Conservation (phyloP, 1,140 invertebrate genomes). For the Adoxophyes honmai region DNA sequence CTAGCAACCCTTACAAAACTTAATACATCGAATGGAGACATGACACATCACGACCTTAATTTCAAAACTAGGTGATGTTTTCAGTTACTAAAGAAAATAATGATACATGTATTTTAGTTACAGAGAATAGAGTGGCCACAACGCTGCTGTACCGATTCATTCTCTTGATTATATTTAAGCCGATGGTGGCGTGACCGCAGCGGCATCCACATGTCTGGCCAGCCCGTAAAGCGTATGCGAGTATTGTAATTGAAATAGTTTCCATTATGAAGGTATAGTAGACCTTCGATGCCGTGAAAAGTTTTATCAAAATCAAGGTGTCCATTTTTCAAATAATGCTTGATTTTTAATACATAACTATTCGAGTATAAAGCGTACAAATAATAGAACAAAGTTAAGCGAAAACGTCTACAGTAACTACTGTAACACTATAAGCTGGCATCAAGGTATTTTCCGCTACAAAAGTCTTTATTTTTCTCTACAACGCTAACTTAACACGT, state of each 20-base stretch:
- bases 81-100: no score
- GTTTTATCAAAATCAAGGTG: no score
- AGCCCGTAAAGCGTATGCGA: not conserved
- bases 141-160: not conserved
- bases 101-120: no score
- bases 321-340: no score
- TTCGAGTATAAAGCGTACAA: no score
- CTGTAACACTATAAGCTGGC: not conserved
- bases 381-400: not conserved
- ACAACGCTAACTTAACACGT: constrained; percentile 8
- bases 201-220: constrained; percentile 3
- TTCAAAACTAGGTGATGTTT: no score
- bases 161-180: constrained; percentile 9
- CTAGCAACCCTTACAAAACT: no score
- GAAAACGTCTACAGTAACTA: not conserved
- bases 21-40: no score
- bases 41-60: no score
- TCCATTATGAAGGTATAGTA: not conserved
- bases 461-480: constrained; percentile 3
- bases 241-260: constrained; percentile 14
- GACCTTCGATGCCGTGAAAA: no score
- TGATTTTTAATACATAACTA: no score
- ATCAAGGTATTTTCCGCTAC: not conserved
- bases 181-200: constrained; percentile 1
- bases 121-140: no score